A percentile compares a stretch with the other conserved stretches of the same genome.
Evolutionary conservation across 2,888 invertebrate species (phyloP).

Genomic region (Onchidella celtica): DNA sequence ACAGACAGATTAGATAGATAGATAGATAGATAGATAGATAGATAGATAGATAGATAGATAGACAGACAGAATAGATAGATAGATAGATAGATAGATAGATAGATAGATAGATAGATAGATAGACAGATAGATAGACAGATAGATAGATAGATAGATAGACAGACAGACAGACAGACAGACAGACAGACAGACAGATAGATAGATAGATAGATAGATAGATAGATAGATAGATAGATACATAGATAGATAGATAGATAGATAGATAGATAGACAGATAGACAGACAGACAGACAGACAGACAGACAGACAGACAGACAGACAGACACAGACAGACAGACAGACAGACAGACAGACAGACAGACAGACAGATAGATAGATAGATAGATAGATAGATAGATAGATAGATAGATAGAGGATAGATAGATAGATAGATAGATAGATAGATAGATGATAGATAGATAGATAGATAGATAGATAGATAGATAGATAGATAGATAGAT

Average conservation of each 20-base stretch:
- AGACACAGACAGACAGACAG: neutral
- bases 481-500: neutral
- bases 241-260: neutral
- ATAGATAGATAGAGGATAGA: neutral
- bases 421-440: neutral
- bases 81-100: neutral
- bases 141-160: neutral
- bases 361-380: neutral
- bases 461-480: neutral
- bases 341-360: neutral
- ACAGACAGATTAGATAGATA: neutral
- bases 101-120: neutral
- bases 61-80: neutral
- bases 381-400: neutral
- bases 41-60: neutral
- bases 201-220: neutral
- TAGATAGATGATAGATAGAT: neutral
- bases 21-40: neutral
- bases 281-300: neutral
- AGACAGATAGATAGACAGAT: neutral
- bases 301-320: neutral
- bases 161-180: neutral
- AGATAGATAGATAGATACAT: neutral
- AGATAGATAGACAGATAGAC: neutral
- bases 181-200: neutral